These are phyloP conservation scores for Nasonia vitripennis DNA, from an alignment of 1,140 invertebrate genomes.

Conservation along the genomic window DNA sequence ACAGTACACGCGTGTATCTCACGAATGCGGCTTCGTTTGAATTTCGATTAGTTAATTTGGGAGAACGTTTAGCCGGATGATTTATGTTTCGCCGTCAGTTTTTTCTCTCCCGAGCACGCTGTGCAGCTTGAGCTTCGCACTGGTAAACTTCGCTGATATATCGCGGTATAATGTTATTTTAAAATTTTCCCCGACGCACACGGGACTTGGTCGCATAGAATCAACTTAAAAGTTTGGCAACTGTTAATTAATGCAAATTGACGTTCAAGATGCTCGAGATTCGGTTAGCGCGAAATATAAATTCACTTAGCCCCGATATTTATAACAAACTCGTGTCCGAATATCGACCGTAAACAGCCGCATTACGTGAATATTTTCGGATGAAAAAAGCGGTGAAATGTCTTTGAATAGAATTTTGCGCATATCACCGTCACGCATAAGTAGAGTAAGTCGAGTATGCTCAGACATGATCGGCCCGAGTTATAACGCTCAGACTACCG, in stretches of 20 bases:
- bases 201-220: background rate
- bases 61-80: background rate
- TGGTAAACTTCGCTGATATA: background rate
- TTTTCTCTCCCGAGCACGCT: background rate
- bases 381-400: too few species aligned
- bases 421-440: background rate
- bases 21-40: background rate
- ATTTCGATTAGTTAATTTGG: background rate
- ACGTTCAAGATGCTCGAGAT: background rate
- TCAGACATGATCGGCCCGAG: background rate
- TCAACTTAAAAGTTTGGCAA: background rate
- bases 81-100: background rate
- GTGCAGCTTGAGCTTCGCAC: background rate
- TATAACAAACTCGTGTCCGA: background rate
- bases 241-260: background rate
- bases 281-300: background rate
- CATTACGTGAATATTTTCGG: too few species aligned
- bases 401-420: background rate
- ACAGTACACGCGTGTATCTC: background rate
- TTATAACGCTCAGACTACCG: background rate
- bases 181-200: background rate
- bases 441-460: conserved; percentile 23
- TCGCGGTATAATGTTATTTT: background rate
- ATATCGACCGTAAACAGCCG: background rate
- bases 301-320: background rate